Evolutionary conservation across 1,140 invertebrate genomes (phyloP), one percentile per base, ranked within the genome.

Genomic region (Heliconius eleuchia): DNA sequence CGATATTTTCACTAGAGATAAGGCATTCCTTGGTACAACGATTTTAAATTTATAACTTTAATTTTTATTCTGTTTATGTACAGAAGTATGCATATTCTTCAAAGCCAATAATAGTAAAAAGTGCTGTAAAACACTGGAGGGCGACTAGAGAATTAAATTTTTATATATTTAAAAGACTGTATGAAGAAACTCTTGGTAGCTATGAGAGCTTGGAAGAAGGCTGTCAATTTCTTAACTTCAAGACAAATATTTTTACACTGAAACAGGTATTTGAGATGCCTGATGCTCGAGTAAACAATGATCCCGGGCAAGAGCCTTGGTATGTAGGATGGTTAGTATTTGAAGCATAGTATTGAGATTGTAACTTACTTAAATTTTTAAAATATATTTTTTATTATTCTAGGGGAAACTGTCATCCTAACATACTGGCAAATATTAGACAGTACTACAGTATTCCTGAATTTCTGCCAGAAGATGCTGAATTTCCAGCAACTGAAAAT

Each of bases 201-300:
- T 96, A 97, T 88, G 96, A 96, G 80, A 96, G 96, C 83, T 91
- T 97, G 57, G 96, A 97, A 66, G 96, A 97, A 78, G 97, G 97
- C 76, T 99, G 98, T 87, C 98, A 99, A 89, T 99, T 99, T 92
- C 96, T 99, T 80, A 97, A 97, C 77, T 99, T 99, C 87, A 97
- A 97, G 90, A 98, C 98, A 23, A 96, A 98, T 89, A 97, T 99
- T 85, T 96, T 96, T 73, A 96, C 96, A 55, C 89, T 99, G 52
- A 93, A 95, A 76, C 96, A 99, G 88, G 97, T 98, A 27, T 97
- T 99, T 87, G 95, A 96, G 70, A 98, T 98, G 97, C 95, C 96
- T 1, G 89, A 96, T 50, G 95, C 95, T 57, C 95, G 98, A 85
- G 96, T 96, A 1, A 91, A 95, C 72, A 96, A 97, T 90, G 89